Conservation (phyloP, 2,888 invertebrate genomes). For the Hypomecis atomaria region DNA sequence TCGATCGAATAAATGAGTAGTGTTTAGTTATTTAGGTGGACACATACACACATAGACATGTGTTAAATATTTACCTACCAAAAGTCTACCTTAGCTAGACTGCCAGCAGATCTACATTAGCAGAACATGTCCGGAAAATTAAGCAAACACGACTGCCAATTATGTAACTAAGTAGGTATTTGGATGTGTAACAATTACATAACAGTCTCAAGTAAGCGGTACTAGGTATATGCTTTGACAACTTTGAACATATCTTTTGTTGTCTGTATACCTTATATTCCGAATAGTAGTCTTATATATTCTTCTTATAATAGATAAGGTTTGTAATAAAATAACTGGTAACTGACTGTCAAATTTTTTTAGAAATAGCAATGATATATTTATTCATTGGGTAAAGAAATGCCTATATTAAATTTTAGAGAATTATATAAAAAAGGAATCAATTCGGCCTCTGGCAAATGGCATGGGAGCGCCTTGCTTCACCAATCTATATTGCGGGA, state of each 20-base stretch:
- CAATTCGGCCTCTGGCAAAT: no score
- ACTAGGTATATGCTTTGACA: slow-evolving; percentile 8
- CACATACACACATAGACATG: not conserved
- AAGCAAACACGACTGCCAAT: slow-evolving; percentile 23
- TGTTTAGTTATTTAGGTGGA: not conserved
- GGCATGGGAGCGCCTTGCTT: no score
- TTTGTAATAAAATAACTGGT: no score
- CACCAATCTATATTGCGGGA: no score
- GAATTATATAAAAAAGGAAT: no score
- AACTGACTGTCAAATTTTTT: no score
- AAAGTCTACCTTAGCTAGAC: not conserved
- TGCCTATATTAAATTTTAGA: no score
- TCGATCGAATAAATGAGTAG: not conserved
- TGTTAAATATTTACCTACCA: not conserved
- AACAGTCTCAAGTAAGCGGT: slow-evolving; percentile 6
- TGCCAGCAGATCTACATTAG: slow-evolving; percentile 13
- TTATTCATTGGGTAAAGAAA: no score
- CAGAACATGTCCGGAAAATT: slow-evolving; percentile 10
- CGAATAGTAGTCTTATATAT: not conserved
- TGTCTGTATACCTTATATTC: slow-evolving; percentile 10
- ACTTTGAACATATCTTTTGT: slow-evolving; percentile 19
- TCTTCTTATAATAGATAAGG: no score
- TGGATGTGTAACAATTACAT: slow-evolving; percentile 32
- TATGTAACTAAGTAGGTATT: slow-evolving; percentile 26
- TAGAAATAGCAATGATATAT: no score